Percentiles rank a stretch among this genome's conserved stretches.
phyloP scores from a whole-genome alignment of 2,888 invertebrate species.

The Diloba caeruleocephala region DNA sequence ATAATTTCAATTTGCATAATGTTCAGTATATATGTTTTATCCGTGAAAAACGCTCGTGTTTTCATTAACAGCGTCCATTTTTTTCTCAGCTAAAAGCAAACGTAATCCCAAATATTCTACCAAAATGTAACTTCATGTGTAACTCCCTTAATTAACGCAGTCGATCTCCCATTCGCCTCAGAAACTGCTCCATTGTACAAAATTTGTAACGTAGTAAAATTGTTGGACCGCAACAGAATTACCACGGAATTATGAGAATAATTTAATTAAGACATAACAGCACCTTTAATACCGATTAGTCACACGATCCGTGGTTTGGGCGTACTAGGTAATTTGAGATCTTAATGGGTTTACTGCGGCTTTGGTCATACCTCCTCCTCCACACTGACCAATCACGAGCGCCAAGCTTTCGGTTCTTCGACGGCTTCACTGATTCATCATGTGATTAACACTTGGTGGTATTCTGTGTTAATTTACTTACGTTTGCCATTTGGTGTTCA shows the following conservation, averaged over 20 bases:
- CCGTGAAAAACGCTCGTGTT: conserved; percentile 38
- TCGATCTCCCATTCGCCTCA: conserved; percentile 81
- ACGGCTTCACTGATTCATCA: conserved; percentile 80
- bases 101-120: conserved; percentile 56
- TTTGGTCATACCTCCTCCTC: conserved; percentile 81
- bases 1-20: conserved; percentile 45
- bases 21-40: conserved; percentile 26
- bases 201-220: conserved; percentile 85
- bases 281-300: conserved; percentile 87
- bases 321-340: conserved; percentile 86
- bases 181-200: conserved; percentile 81
- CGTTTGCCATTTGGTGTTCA: conserved; percentile 49
- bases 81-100: conserved; percentile 41
- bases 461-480: conserved; percentile 67
- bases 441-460: conserved; percentile 76
- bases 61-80: conserved; percentile 36
- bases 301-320: conserved; percentile 85
- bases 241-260: conserved; percentile 81
- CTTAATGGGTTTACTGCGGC: conserved; percentile 82
- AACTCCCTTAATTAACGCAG: conserved; percentile 78
- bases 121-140: conserved; percentile 68
- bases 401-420: conserved; percentile 62
- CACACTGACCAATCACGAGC: conserved; percentile 77
- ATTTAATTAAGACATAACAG: conserved; percentile 88
- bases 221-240: conserved; percentile 77